phyloP scores from a whole-genome alignment of 2,888 invertebrate species.

The Podotricha telesiphe region DNA sequence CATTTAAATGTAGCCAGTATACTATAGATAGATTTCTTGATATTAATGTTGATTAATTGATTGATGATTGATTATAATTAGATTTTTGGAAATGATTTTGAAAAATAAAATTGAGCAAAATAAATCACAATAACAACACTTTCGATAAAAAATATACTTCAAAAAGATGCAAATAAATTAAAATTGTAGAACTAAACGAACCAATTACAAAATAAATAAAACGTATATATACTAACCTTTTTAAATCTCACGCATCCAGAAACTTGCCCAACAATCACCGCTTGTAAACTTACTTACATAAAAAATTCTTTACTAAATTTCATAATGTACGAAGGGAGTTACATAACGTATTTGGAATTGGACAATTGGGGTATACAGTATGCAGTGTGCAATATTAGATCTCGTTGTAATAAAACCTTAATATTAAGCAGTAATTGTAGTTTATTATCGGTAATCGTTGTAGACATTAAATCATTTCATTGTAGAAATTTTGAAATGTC shows the following conservation, averaged over 20 bases:
- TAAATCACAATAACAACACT: neutral
- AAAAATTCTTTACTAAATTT: slow-evolving; percentile 22
- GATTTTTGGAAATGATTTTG: too few relatives aligned
- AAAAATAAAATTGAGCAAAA: too few relatives aligned
- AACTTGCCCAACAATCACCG: neutral
- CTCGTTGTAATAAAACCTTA: neutral
- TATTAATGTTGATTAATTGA: too few relatives aligned
- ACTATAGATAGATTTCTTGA: too few relatives aligned
- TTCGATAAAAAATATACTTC: neutral
- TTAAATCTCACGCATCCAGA: slow-evolving; percentile 17
- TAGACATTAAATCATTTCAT: too few relatives aligned
- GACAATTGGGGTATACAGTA: slow-evolving; percentile 7
- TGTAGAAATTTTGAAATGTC: too few relatives aligned
- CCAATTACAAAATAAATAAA: neutral
- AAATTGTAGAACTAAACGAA: neutral
- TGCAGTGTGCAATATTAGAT: neutral
- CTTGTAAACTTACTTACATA: slow-evolving; percentile 26
- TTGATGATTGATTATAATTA: too few relatives aligned
- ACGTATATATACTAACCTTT: neutral
- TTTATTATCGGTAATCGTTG: too few relatives aligned
- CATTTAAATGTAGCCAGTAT: too few relatives aligned
- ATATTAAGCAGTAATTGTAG: neutral
- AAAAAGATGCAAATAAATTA: neutral
- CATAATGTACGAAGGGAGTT: slow-evolving; percentile 18
- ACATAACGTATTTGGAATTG: slow-evolving; percentile 21